Evolutionary conservation across 2,888 invertebrate species (phyloP), one percentile per base, ranked within the genome.

Genomic region (Diogma glabrata): DNA sequence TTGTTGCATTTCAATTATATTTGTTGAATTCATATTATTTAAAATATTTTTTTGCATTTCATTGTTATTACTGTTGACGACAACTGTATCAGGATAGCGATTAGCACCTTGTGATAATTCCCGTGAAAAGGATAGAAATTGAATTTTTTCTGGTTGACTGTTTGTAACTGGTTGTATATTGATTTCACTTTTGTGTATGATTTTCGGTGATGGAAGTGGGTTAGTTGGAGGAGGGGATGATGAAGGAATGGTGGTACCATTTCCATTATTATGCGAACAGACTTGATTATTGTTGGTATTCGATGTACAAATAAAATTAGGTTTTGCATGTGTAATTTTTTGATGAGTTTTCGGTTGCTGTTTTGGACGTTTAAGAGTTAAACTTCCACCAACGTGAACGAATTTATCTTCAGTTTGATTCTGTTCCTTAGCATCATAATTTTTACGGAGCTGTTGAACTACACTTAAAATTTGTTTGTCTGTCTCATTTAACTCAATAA

Each of bases 321-420:
- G 43, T 43, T 43, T 43, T n/a, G 22, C 43, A 9, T 43, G 43
- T 43, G 43, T 22, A 22, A 43, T 43, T 43, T 43, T 43, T 43
- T 43, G 43, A 43, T 43, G 20, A 6, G 43, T 43, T 22, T 43
- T 20, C 14, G 43, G 43, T 9, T 22, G 23, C 8, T 43, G 43
- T 17, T 43, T 43, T 10, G 43, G 43, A 6, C 43, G 20, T 43
- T 43, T 43, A n/a, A 43, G 23, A 8, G 43, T 22, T 43, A 43
- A 8, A 9, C 23, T 43, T 5, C 43, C 43, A n/a, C 23, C 23
- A 22, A 43, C 7, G 6, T 43, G 43, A n/a, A 43, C 43, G 23
- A 22, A 43, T 22, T 22, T 43, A 20, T 43, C 43, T 8, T 19
- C 20, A 20, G n/a, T 6, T 40, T 40, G 19, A 14, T 20, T 22